Conservation (phyloP, 2,113 vertebrate species). For the Muntiacus muntjak region DNA sequence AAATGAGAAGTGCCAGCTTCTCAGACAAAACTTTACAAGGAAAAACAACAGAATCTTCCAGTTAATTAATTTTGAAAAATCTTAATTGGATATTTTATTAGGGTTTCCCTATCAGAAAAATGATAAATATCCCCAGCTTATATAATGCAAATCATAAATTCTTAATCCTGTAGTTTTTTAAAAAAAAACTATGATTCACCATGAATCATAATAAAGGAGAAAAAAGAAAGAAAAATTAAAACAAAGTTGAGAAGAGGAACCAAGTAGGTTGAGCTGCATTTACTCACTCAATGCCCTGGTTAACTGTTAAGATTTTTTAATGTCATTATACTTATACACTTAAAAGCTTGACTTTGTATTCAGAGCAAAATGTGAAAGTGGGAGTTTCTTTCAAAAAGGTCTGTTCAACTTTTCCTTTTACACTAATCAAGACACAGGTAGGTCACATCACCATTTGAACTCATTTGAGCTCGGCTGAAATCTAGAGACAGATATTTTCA, state of each 20-base stretch:
- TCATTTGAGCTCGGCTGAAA: not conserved
- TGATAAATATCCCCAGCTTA: not conserved
- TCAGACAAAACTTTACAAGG: not conserved
- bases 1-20: not conserved
- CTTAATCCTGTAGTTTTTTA: not conserved
- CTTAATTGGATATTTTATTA: not conserved
- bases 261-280: not conserved
- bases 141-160: not conserved
- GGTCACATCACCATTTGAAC: not conserved
- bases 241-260: not conserved
- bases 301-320: not conserved
- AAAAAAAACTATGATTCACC: not conserved
- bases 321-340: not conserved
- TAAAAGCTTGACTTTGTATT: not conserved
- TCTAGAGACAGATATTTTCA: not conserved
- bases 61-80: not conserved
- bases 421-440: not conserved
- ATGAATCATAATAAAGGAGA: not conserved
- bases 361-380: not conserved
- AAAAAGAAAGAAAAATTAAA: not conserved
- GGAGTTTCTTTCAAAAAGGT: not conserved
- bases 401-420: slow-evolving; percentile 28
- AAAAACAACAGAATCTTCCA: not conserved
- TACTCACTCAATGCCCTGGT: not conserved
- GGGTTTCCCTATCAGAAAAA: not conserved